Conservation (phyloP, 1,140 invertebrate genomes). For the Dryas iulia region DNA sequence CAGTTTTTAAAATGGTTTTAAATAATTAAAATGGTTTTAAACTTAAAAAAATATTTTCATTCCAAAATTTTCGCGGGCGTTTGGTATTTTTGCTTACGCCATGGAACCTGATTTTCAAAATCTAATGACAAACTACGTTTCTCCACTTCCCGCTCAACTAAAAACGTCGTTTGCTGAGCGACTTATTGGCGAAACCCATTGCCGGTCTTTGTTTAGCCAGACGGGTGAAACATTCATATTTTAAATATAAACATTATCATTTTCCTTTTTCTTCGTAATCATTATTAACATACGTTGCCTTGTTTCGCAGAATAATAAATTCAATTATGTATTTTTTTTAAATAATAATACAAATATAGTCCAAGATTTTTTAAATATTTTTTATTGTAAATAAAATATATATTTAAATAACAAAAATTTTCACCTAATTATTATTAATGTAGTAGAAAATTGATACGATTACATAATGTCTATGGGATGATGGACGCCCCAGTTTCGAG, state of each 20-base stretch:
- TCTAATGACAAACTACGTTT: background rate
- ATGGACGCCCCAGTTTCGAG: slow-evolving; percentile 38
- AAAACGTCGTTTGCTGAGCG: background rate
- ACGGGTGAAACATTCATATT: background rate
- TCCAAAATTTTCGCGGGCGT: no score
- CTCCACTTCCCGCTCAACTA: background rate
- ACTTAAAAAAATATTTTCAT: no score
- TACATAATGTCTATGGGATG: slow-evolving; percentile 39
- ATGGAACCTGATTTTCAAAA: no score
- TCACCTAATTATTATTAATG: background rate
- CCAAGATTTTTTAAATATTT: no score
- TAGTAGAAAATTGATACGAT: slow-evolving; percentile 27
- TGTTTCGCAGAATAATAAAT: background rate
- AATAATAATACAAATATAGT: no score
- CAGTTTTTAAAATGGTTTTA: no score
- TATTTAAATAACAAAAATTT: background rate
- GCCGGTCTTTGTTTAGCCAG: background rate
- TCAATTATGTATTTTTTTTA: no score
- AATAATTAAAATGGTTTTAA: no score
- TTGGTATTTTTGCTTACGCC: no score
- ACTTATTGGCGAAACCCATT: background rate
- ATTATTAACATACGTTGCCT: background rate
- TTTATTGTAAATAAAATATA: no score
- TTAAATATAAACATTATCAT: background rate
- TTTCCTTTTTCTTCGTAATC: background rate